Conservation (phyloP, 2,797 vertebrate genomes). For the Cossypha dichroa region DNA sequence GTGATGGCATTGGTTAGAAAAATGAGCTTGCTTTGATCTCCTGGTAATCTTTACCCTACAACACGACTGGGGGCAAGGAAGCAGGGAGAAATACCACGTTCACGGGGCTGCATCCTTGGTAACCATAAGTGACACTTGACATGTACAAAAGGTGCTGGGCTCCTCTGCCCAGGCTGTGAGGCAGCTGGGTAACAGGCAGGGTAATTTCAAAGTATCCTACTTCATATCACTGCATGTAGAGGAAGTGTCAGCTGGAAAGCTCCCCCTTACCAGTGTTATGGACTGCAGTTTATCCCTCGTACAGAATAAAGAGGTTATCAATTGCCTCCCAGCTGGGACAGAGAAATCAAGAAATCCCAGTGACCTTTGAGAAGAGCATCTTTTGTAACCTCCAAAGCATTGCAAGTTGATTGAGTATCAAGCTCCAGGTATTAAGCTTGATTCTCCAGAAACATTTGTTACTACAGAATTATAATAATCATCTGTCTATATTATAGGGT, state of each 20-base stretch:
- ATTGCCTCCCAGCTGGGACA: not conserved
- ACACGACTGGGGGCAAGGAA: accelerated
- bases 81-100: not conserved
- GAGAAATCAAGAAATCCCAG: not conserved
- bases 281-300: not conserved
- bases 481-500: not conserved
- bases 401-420: not conserved
- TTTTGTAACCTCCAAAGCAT: not conserved
- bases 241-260: not conserved
- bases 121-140: not conserved
- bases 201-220: not conserved
- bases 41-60: not conserved
- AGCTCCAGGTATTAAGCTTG: not conserved
- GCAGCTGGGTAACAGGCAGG: not conserved
- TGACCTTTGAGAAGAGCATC: not conserved
- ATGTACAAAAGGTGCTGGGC: not conserved
- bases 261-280: not conserved
- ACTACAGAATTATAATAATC: not conserved
- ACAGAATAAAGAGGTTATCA: not conserved
- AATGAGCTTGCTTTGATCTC: not conserved
- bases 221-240: accelerated
- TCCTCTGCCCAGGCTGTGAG: not conserved
- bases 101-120: not conserved
- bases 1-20: not conserved
- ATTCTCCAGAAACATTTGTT: not conserved